These are phyloP conservation scores for Acrobasis repandana DNA, from an alignment of 2,888 invertebrate species.

Conservation along the genomic window DNA sequence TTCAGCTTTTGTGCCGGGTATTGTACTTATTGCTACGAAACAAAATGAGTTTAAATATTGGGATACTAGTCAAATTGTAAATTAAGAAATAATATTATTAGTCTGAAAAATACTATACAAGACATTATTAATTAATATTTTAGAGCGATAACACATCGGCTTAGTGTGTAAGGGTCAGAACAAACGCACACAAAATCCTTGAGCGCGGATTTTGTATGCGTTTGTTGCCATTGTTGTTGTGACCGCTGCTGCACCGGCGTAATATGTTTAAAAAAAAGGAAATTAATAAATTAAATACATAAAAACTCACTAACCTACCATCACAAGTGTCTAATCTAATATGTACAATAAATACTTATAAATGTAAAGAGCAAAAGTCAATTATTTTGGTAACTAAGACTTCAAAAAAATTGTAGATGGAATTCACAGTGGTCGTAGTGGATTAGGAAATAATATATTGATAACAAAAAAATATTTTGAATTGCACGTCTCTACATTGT, in stretches of 20 bases:
- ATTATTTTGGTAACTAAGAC: background rate
- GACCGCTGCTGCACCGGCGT: too few species aligned
- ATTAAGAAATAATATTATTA: background rate
- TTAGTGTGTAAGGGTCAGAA: too few species aligned
- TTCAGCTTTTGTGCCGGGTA: too few species aligned
- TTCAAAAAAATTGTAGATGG: too few species aligned
- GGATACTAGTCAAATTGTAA: background rate
- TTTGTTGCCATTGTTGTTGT: too few species aligned
- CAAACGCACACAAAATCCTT: too few species aligned
- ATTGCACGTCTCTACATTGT: too few species aligned
- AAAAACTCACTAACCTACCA: background rate
- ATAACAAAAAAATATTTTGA: too few species aligned
- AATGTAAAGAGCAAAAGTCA: background rate
- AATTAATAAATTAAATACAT: constrained; percentile 4
- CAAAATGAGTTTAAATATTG: background rate
- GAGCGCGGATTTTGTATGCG: too few species aligned
- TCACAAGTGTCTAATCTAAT: background rate
- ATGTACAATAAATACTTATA: constrained; percentile 4
- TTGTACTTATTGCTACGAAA: background rate
- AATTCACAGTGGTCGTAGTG: too few species aligned
- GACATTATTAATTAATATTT: background rate
- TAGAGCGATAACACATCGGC: too few species aligned
- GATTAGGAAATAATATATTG: too few species aligned
- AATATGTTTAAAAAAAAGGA: background rate
- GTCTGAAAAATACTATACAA: background rate